Evolutionary conservation across 2,113 vertebrate species (phyloP).

Genomic region (Cyanoramphus novaezelandiae): DNA sequence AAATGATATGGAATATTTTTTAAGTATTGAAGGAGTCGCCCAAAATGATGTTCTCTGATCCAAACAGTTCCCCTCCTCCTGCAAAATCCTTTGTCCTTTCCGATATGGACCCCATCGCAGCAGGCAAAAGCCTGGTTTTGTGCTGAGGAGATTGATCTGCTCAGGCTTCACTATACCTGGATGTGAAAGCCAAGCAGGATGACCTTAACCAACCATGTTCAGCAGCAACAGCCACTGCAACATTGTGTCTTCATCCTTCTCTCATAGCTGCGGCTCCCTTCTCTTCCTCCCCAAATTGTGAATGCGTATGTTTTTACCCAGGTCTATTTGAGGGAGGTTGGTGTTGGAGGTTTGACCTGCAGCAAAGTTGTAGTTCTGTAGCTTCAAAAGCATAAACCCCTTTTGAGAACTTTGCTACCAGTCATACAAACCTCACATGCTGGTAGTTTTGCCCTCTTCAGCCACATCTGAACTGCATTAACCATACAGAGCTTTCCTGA

Average conservation of each 20-base stretch:
- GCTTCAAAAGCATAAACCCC: background rate
- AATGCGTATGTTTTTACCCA: background rate
- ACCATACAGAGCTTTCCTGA: background rate
- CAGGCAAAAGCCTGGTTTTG: background rate
- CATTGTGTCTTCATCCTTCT: background rate
- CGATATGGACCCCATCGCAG: background rate
- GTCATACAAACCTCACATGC: background rate
- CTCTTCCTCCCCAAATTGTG: background rate
- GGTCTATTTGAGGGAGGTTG: accelerated
- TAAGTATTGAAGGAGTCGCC: background rate
- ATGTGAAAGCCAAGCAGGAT: background rate
- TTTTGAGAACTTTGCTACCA: background rate
- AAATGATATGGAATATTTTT: background rate
- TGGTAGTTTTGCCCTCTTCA: background rate
- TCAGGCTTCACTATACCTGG: background rate
- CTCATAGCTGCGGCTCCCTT: background rate
- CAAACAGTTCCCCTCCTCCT: background rate
- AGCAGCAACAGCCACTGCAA: background rate
- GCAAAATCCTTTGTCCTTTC: background rate
- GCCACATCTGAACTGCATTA: background rate
- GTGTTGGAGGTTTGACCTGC: background rate
- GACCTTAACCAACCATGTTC: background rate
- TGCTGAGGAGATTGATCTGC: background rate
- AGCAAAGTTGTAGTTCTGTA: background rate
- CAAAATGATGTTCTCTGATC: background rate